Conservation (phyloP, 2,888 invertebrate genomes). For the Cantharis rufa region DNA sequence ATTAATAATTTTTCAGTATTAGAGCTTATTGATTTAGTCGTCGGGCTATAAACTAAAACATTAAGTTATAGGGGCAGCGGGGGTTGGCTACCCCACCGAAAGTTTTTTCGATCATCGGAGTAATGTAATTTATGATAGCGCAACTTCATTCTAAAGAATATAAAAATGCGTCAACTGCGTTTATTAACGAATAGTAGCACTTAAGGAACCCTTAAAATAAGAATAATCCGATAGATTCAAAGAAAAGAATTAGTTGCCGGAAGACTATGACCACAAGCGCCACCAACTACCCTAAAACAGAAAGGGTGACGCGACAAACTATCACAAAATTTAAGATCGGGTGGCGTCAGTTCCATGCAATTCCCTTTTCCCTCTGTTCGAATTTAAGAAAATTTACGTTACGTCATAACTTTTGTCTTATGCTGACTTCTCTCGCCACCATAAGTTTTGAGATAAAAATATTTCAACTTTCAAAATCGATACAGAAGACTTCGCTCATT, state of each 20-base stretch:
- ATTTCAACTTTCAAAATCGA: not conserved
- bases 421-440: not conserved
- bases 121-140: not conserved
- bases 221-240: not conserved
- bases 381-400: constrained; percentile 6
- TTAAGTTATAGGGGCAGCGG: not conserved
- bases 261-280: constrained; percentile 7
- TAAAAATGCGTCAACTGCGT: not conserved
- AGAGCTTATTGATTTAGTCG: not conserved
- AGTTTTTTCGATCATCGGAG: not conserved
- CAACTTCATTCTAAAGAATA: not conserved
- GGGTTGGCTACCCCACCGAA: not conserved
- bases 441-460: not conserved
- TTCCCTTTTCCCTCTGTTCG: not conserved
- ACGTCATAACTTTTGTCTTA: constrained; percentile 3
- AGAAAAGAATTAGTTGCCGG: constrained; percentile 8
- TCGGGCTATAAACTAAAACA: not conserved
- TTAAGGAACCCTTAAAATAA: not conserved
- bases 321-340: not conserved
- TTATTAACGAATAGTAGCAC: constrained; percentile 2
- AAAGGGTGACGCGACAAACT: constrained; percentile 13
- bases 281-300: constrained; percentile 1
- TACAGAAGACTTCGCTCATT: not conserved
- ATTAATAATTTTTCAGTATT: not conserved
- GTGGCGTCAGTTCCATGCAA: constrained; percentile 10